Conservation (phyloP, 2,797 vertebrate species). For the Notolabrus celidotus region DNA sequence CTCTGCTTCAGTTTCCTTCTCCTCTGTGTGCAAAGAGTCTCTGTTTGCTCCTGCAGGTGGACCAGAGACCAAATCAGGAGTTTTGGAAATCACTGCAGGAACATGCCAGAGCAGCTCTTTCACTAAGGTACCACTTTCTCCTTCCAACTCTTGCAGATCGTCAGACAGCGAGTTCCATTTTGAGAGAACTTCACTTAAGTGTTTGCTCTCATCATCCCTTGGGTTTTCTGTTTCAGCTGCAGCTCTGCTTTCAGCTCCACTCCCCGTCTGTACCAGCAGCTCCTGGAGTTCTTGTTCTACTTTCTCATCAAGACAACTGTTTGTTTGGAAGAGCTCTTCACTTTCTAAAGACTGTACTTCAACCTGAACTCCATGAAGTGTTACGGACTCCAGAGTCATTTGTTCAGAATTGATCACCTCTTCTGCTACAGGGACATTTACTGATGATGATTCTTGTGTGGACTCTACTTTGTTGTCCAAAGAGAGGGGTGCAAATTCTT, state of each 20-base stretch:
- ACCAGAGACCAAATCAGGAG: neutral
- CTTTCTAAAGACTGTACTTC: constrained; percentile 16
- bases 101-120: constrained; percentile 18
- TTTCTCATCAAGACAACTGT: neutral
- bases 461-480: neutral
- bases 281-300: constrained; percentile 12
- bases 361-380: neutral
- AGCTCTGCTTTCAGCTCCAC: neutral
- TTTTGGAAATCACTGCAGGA: neutral
- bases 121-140: constrained; percentile 6
- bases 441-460: constrained; percentile 6
- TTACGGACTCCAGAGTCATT: constrained; percentile 41
- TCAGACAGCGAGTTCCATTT: constrained; percentile 33
- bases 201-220: neutral
- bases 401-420: neutral
- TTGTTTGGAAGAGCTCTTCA: constrained; percentile 11
- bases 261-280: neutral
- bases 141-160: constrained; percentile 29
- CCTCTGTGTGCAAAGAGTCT: neutral
- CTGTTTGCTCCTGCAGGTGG: neutral
- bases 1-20: neutral
- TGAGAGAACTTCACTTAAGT: constrained; percentile 9
- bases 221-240: neutral
- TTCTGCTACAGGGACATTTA: neutral
- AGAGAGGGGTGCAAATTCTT: neutral